Conservation (phyloP, 64 coral and sea anemone species). For the Dendrophyllia cribrosa region DNA sequence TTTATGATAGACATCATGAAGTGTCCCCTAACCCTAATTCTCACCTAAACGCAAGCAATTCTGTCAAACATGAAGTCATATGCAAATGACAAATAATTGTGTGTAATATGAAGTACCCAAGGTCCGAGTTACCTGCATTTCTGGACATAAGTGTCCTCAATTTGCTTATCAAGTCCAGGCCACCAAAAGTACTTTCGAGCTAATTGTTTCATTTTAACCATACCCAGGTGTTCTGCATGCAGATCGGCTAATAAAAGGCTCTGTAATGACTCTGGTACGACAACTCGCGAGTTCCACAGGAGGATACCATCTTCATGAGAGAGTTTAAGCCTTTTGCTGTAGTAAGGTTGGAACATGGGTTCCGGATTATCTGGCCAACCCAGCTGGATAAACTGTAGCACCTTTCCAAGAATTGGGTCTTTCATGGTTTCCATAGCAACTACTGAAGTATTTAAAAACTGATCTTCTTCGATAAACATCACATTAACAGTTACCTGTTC, state of each 20-base stretch:
- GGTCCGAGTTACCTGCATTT: no score
- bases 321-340: slow-evolving; percentile 30
- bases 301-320: slow-evolving; percentile 8
- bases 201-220: slow-evolving; percentile 35
- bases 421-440: slow-evolving; percentile 59
- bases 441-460: background rate
- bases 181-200: background rate
- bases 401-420: background rate
- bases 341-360: slow-evolving; percentile 32
- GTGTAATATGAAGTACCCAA: no score
- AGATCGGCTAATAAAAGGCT: background rate
- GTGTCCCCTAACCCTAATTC: no score
- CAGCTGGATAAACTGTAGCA: background rate
- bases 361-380: slow-evolving; percentile 40
- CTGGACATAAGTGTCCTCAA: no score
- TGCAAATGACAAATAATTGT: no score
- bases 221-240: slow-evolving; percentile 43
- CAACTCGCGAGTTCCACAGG: slow-evolving; percentile 4
- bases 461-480: slow-evolving; percentile 18
- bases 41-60: no score
- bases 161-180: background rate
- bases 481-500: slow-evolving; percentile 10
- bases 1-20: no score
- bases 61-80: no score
- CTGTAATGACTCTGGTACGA: background rate